Base-by-base conservation (phyloP, 2,113 vertebrate genomes). In the Upupa epops region DNA sequence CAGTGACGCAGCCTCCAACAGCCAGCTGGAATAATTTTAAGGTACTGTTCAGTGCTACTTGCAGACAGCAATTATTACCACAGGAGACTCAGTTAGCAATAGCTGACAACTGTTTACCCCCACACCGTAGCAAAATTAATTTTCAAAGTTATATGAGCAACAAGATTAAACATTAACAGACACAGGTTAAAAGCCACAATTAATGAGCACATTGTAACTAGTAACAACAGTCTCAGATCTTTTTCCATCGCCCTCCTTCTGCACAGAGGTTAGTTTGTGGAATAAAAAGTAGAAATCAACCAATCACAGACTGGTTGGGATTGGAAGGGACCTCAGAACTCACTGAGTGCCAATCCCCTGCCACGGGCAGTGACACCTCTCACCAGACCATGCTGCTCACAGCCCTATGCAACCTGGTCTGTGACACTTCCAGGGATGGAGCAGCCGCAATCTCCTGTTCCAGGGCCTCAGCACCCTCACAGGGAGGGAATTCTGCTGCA, bases 101-200 rank as follows among this genome's bases (percentile, higher is more conserved):
- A 83, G 70, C 71, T 59, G 29, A 9, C 74, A 51, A 63, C 11
- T 63, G 69, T 78, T 34, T 65, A 51, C 22, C 13, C 29, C 54
- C 28, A 49, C 1, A 20, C 22, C 12, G 55, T 17, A 72, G 29
- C 74, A 73, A 76, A 13, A 36, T 55, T 76, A 42, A 72, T 59
- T 87, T 75, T 75, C 70, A 77, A 25, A 61, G 49, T 34, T 83
- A 3, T 12, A 46, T 3, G 36, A 72, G 55, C 77, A 78, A 11
- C 29, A 32, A 75, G 77, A 75, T 86, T 95, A 95, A 96, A 86
- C 17, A 82, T 89, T 92, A 94, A 93, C 86, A 96, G 86, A 61
- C 21, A n/a, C 60, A 64, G 70, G 86, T 88, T 84, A 94, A 95
- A 90, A 91, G 74, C 80, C 77, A 42, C 68, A 90, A 61, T 84